Base-by-base conservation (phyloP, 2,888 invertebrate species). In the Amphipoea oculea region DNA sequence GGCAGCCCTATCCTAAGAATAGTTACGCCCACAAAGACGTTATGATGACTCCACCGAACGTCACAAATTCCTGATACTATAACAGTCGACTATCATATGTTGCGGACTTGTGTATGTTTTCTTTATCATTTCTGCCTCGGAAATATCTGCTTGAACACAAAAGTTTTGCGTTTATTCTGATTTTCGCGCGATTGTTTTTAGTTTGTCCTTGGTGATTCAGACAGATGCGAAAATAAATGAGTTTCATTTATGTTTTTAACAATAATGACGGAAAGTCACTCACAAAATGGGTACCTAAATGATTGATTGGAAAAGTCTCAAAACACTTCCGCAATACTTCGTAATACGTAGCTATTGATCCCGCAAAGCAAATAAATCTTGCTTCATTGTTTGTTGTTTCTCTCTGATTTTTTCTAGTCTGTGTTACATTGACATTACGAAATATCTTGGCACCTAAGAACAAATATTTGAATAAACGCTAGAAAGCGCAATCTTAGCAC, bases 21-120 rank as follows among this genome's bases (percentile, higher is more conserved):
- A 62, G 73, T 40, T 62, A 77, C 85, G 72, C 88, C 88, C 63
- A 85, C 88, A 67, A 62, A 67, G 45, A 40, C 40, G 23, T 65
- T 67, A 72, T 17, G 66, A 77, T 73, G 84, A 76, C 66, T 78
- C 23, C 23, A 9, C 62, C 29, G 81, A 40, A 85, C 89, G 88
- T 88, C 81, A 74, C 81, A 79, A 79, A 89, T 89, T 85, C 89
- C 74, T 85, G 76, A 79, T 71, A 79, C 83, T 89, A 83, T 82
- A 79, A 87, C 65, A 69, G 80, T 82, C 77, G 51, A 65, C 79
- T 69, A 81, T 85, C 66, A 88, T 73, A 76, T 62, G 48, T 74
- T 76, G 74, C 67, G 9, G 42, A 42, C 54, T 68, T 69, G 14
- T 65, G 75, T 72, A 68, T 70, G 67, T 79, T 76, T 80, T 67